Conservation (phyloP, 2,113 vertebrate species). For the Anolis sagrei region DNA sequence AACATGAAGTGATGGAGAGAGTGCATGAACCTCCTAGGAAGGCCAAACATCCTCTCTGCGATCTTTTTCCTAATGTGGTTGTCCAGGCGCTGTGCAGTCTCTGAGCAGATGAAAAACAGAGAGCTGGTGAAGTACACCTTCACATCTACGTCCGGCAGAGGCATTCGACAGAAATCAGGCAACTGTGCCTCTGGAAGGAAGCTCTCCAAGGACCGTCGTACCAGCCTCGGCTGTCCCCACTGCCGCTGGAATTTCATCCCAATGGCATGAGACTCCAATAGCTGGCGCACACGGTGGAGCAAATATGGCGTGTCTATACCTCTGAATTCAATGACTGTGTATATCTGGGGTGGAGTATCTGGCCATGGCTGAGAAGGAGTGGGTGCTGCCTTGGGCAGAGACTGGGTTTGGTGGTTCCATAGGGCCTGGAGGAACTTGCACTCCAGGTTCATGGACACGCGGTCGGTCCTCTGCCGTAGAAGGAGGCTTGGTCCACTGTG, state of each 20-base stretch:
- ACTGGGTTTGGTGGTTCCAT: not conserved
- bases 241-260: constrained; percentile 34
- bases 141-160: no score
- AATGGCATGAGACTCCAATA: constrained; percentile 38
- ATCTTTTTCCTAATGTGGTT: constrained; percentile 5
- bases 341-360: not conserved
- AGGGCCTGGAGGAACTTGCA: constrained; percentile 14
- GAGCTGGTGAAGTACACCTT: not conserved
- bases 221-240: constrained; percentile 11
- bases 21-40: not conserved
- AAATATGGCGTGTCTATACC: not conserved
- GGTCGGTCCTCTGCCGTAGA: not conserved
- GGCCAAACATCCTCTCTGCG: not conserved
- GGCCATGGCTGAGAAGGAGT: fast-evolving
- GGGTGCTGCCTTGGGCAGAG: constrained; percentile 2
- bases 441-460: constrained; percentile 32
- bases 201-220: not conserved
- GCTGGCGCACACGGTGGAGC: not conserved
- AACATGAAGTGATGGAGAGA: not conserved
- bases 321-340: not conserved
- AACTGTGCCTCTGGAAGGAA: not conserved
- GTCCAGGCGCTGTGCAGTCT: not conserved
- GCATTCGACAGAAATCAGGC: fast-evolving
- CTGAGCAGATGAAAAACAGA: not conserved
- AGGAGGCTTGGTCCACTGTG: not conserved